These are phyloP conservation scores for Hiodon alosoides DNA, from an alignment of 2,113 vertebrate genomes.

Conservation along the genomic window DNA sequence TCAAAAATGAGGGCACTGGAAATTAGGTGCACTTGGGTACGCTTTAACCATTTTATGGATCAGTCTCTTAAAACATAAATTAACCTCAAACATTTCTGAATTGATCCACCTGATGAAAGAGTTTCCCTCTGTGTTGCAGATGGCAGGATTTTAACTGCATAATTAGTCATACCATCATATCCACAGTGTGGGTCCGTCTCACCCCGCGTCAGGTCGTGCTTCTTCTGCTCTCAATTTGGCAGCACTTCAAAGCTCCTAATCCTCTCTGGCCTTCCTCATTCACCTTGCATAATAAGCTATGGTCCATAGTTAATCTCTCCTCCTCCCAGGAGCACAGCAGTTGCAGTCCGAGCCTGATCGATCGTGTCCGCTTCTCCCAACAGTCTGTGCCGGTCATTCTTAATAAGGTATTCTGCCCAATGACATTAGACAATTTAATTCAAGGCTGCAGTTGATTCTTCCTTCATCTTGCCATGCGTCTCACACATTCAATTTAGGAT, in stretches of 20 bases:
- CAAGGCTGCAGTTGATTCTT: not conserved
- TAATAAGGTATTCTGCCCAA: conserved; percentile 7
- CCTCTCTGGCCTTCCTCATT: not conserved
- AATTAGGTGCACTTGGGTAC: no score
- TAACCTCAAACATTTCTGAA: no score
- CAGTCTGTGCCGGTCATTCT: not conserved
- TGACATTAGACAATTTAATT: conserved; percentile 6
- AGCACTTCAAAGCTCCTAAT: not conserved
- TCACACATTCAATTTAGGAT: not conserved
- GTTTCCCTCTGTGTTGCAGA: not conserved
- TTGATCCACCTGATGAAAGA: not conserved
- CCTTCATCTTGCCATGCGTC: not conserved
- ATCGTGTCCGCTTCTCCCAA: not conserved
- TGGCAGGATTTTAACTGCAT: conserved; percentile 8
- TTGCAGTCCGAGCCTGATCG: not conserved
- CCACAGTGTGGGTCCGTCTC: conserved; percentile 1
- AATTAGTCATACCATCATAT: conserved; percentile 10
- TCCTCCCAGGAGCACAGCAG: not conserved
- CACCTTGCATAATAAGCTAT: conserved; percentile 4
- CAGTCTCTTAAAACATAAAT: no score
- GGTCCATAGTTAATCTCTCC: not conserved
- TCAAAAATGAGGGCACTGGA: no score
- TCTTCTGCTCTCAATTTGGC: not conserved
- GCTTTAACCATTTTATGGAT: no score
- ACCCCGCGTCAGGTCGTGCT: not conserved